These are phyloP conservation scores for Polypterus senegalus DNA, from an alignment of 2,113 vertebrate genomes.

Conservation along the genomic window DNA sequence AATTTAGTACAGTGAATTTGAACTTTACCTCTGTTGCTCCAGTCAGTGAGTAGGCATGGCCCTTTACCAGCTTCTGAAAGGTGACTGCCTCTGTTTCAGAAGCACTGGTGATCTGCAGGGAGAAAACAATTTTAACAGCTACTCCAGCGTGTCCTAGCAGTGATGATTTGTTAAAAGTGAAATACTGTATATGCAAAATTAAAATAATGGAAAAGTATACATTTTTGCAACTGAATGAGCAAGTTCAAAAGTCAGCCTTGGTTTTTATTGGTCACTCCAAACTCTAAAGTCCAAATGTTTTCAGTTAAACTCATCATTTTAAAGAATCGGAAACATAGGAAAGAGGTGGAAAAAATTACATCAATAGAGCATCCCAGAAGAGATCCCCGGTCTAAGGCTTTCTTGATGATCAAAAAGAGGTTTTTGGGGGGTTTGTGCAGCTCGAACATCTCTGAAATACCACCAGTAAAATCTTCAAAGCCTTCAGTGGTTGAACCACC, in stretches of 20 bases:
- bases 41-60: slow-evolving; percentile 83
- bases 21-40: slow-evolving; percentile 67
- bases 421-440: slow-evolving; percentile 57
- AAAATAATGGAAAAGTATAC: too few relatives aligned
- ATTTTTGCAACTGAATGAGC: too few relatives aligned
- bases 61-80: slow-evolving; percentile 86
- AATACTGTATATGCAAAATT: too few relatives aligned
- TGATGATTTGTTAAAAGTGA: too few relatives aligned
- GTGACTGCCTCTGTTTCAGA: slow-evolving; percentile 80
- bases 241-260: too few relatives aligned
- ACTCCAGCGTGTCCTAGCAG: too few relatives aligned
- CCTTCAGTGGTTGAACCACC: slow-evolving; percentile 84
- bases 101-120: slow-evolving; percentile 71
- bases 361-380: slow-evolving; percentile 89
- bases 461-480: slow-evolving; percentile 89
- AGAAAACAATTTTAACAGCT: neutral
- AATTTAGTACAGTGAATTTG: neutral
- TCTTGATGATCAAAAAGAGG: slow-evolving; percentile 78
- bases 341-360: slow-evolving; percentile 41
- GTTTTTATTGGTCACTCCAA: too few relatives aligned
- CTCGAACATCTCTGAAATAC: slow-evolving; percentile 79
- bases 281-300: too few relatives aligned
- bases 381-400: slow-evolving; percentile 71
- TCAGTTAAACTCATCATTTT: too few relatives aligned
- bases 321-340: neutral